Evolutionary conservation across 2,888 invertebrate species (phyloP), one percentile per base, ranked within the genome.

Genomic region (Parthenolecanium corni): DNA sequence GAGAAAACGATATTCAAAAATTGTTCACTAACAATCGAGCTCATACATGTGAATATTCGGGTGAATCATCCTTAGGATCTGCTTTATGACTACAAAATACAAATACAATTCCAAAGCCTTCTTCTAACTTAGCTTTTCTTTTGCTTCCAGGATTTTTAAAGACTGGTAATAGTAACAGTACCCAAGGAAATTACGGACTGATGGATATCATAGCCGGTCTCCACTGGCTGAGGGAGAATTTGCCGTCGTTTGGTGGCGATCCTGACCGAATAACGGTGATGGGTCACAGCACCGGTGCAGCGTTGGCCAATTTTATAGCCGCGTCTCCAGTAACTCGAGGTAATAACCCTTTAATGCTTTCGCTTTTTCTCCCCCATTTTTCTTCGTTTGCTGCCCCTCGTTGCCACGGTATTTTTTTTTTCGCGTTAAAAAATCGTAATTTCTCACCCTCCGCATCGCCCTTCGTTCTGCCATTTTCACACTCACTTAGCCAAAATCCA

Each of bases 231-330:
- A 82, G 89, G 70, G 92, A 93, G 74, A 96, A 97, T 76, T 80
- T 97, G 65, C 89, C 86, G 2, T 87, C 89, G 1, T 97, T 98
- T 73, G 94, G 94, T 21, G 97, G 97, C 18, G 92, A 97, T 77
- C 87, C 93, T 4, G 84, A 89, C 73, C 82, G 87, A 68, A 87
- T 98, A 66, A 95, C 95, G 0, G 77, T 98, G 66, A 84, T 97
- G 80, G 96, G 97, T 2, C 95, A 97, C 74, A 92, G 94, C 25
- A 91, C 93, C 25, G 98, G 98, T 5, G 97, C 96, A 11, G 92
- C 95, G 1, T 80, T 96, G 56, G 94, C 95, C 69, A 96, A 97
- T 77, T 87, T 96, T 71, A 84, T 98, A 64, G 86, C 94, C 68
- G 88, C 96, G 38, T 95, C 97, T 40, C 95, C 96, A 20, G 91